Evolutionary conservation across 2,797 vertebrate species (phyloP).

Genomic region (Trichosurus vulpecula): DNA sequence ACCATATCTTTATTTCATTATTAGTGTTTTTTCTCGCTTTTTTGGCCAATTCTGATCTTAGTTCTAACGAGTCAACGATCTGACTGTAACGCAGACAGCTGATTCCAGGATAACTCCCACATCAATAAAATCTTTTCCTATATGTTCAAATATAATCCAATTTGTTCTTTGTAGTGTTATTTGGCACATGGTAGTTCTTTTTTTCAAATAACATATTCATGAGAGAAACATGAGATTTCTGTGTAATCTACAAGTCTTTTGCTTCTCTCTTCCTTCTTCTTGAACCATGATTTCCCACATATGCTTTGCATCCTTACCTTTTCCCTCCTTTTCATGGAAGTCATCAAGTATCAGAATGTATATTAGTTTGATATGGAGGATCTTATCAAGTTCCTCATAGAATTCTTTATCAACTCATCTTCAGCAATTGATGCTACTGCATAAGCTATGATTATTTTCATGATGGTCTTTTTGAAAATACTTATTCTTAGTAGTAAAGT

Average conservation of each 20-base stretch:
- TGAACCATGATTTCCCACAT: too few species aligned
- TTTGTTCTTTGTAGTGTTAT: not conserved
- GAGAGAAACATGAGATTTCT: not conserved
- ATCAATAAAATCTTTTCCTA: not conserved
- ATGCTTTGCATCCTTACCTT: not conserved
- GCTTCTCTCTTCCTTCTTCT: too few species aligned
- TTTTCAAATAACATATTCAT: not conserved
- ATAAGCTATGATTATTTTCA: not conserved
- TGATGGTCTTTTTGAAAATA: not conserved
- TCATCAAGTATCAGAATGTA: not conserved
- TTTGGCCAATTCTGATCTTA: not conserved
- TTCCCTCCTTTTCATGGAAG: not conserved
- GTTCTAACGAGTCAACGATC: not conserved
- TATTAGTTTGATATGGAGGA: not conserved
- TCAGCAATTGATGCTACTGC: not conserved
- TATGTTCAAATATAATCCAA: not conserved
- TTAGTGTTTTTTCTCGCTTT: not conserved
- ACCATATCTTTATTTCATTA: not conserved
- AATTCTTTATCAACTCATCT: not conserved
- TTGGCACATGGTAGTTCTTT: not conserved
- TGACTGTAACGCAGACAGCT: not conserved
- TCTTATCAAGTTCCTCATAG: not conserved
- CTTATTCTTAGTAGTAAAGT: not conserved
- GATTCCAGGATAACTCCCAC: not conserved
- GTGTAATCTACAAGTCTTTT: not conserved